phyloP scores from a whole-genome alignment of 2,797 vertebrate genomes.

The Sebastes kiyomatsui region DNA sequence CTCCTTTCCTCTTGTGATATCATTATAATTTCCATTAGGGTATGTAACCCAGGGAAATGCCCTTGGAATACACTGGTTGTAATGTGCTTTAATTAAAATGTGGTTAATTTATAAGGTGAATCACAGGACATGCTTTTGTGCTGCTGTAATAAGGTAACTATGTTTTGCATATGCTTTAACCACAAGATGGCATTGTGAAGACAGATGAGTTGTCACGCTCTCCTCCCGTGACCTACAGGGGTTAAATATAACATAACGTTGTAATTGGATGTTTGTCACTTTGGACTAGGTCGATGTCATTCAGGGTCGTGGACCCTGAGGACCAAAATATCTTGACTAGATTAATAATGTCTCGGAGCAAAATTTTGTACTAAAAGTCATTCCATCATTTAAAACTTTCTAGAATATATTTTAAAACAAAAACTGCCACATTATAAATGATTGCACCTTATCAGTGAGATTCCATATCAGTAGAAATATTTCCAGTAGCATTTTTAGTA shows the following conservation, averaged over 20 bases:
- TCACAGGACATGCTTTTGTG: neutral
- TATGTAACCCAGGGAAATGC: neutral
- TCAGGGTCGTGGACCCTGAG: neutral
- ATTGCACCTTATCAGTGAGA: neutral
- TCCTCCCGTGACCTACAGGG: neutral
- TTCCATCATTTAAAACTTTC: neutral
- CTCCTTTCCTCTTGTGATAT: neutral
- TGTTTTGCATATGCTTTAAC: conserved; percentile 27
- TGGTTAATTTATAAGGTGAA: neutral
- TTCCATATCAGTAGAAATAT: neutral
- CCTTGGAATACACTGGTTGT: neutral
- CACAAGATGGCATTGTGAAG: conserved; percentile 53
- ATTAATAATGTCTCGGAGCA: neutral
- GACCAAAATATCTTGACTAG: neutral
- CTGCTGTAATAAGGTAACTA: neutral
- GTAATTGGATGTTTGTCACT: neutral
- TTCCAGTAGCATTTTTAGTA: neutral
- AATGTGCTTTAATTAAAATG: conserved; percentile 7
- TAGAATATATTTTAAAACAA: neutral
- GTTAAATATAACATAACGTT: neutral
- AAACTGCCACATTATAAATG: neutral
- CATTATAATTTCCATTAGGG: neutral
- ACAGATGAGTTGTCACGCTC: conserved; percentile 6
- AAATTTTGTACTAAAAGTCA: neutral
- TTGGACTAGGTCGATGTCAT: neutral